phyloP scores from a whole-genome alignment of 1,140 invertebrate species.

The Eumaeus atala region DNA sequence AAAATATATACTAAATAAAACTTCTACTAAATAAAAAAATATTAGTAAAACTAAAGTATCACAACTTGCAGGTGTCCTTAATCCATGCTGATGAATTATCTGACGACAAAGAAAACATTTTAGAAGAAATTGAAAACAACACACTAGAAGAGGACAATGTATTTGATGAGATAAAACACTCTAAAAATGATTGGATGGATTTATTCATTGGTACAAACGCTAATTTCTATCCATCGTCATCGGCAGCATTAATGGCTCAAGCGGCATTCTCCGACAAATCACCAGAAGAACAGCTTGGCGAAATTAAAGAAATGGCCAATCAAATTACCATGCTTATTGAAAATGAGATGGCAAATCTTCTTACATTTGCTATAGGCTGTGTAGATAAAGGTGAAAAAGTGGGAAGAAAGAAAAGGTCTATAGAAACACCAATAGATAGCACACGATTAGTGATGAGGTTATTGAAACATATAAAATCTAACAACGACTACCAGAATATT shows the following conservation, averaged over 20 bases:
- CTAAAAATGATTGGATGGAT: slow-evolving; percentile 42
- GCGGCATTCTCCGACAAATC: slow-evolving; percentile 42
- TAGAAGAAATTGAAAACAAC: slow-evolving; percentile 10
- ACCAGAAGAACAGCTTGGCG: slow-evolving; percentile 52
- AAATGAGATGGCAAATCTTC: slow-evolving; percentile 51
- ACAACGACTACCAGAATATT: slow-evolving; percentile 63
- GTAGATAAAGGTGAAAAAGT: slow-evolving; percentile 31
- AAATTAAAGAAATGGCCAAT: slow-evolving; percentile 53
- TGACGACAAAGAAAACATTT: slow-evolving; percentile 16
- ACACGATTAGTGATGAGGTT: slow-evolving; percentile 51
- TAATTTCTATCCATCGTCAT: slow-evolving; percentile 38
- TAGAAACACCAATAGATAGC: slow-evolving; percentile 54
- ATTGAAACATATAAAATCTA: slow-evolving; percentile 58
- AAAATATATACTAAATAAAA: background rate
- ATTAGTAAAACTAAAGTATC: background rate
- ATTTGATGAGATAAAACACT: slow-evolving; percentile 24
- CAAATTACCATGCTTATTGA: slow-evolving; percentile 46
- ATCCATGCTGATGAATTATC: slow-evolving; percentile 7
- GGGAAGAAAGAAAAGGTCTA: slow-evolving; percentile 41
- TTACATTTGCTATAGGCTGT: slow-evolving; percentile 38
- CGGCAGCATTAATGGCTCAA: slow-evolving; percentile 48
- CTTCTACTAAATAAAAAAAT: background rate
- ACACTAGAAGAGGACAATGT: background rate
- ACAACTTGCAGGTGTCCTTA: background rate
- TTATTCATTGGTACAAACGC: slow-evolving; percentile 28